These are phyloP conservation scores for Cheilosia scutellata DNA, from an alignment of 2,888 invertebrate species.

Conservation along the genomic window DNA sequence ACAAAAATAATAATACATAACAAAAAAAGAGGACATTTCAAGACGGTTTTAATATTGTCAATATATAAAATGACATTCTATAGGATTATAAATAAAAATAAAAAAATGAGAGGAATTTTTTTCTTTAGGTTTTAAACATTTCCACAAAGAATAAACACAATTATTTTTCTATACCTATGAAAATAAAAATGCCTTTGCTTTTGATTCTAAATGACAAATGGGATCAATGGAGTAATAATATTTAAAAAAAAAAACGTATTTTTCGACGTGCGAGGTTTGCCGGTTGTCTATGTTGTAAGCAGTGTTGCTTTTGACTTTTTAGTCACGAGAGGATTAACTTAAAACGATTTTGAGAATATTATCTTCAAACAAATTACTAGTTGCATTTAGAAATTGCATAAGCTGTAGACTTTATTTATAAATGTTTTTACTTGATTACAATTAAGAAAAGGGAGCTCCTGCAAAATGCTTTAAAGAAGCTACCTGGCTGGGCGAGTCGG, in stretches of 20 bases:
- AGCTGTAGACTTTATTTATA: too few species aligned
- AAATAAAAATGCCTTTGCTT: background rate
- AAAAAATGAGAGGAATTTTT: background rate
- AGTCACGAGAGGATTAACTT: too few species aligned
- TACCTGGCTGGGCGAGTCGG: too few species aligned
- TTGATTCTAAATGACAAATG: background rate
- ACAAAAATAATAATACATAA: background rate
- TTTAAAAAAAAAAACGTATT: background rate
- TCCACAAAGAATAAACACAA: background rate
- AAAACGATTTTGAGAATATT: too few species aligned
- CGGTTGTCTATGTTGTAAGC: too few species aligned
- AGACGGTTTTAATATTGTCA: background rate
- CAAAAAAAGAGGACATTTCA: background rate
- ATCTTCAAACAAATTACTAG: too few species aligned
- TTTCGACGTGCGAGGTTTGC: too few species aligned
- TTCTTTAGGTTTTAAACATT: background rate
- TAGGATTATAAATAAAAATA: background rate
- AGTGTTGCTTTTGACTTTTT: too few species aligned
- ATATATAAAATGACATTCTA: background rate
- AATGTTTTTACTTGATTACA: too few species aligned
- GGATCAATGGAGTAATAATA: background rate
- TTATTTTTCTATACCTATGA: background rate
- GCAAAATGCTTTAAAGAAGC: too few species aligned
- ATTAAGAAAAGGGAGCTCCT: too few species aligned
- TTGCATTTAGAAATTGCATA: too few species aligned